phyloP scores from a whole-genome alignment of 2,797 vertebrate genomes.

The Scolopax rusticola region DNA sequence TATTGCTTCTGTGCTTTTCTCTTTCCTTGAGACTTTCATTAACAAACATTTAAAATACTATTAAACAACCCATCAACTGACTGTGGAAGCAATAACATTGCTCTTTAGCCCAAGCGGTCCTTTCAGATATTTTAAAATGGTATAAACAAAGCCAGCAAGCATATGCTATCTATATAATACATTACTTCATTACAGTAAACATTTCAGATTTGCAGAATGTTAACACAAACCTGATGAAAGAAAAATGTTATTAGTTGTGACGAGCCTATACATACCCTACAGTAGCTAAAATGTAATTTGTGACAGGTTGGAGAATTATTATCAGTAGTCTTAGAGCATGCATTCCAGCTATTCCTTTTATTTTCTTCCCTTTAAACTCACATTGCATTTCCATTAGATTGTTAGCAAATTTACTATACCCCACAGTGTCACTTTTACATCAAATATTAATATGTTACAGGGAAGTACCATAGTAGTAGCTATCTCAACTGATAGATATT shows the following conservation, averaged over 20 bases:
- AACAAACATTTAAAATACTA: conserved; percentile 92
- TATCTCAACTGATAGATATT: conserved; percentile 6
- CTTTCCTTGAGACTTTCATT: conserved; percentile 86
- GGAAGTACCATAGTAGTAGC: neutral
- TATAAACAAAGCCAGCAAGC: conserved; percentile 90
- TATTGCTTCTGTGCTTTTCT: conserved; percentile 71
- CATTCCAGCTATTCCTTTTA: conserved; percentile 56
- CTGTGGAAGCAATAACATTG: conserved; percentile 74
- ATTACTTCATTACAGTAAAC: conserved; percentile 86
- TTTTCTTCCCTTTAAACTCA: conserved; percentile 66
- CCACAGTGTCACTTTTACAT: conserved; percentile 45
- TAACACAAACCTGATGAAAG: conserved; percentile 87
- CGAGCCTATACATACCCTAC: conserved; percentile 78
- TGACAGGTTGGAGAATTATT: conserved; percentile 74
- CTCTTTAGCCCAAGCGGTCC: conserved; percentile 72
- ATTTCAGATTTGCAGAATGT: conserved; percentile 88
- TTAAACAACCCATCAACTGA: conserved; percentile 77
- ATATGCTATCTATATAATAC: conserved; percentile 86
- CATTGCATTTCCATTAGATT: conserved; percentile 28
- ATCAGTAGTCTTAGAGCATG: conserved; percentile 63
- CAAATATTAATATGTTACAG: conserved; percentile 58
- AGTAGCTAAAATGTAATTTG: conserved; percentile 77
- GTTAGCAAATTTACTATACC: conserved; percentile 54
- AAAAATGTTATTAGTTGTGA: conserved; percentile 91
- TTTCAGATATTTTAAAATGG: conserved; percentile 85